Percentiles rank a stretch among this genome's conserved stretches.
phyloP scores from a whole-genome alignment of 2,113 vertebrate genomes.

The Rhagologus leucostigma region DNA sequence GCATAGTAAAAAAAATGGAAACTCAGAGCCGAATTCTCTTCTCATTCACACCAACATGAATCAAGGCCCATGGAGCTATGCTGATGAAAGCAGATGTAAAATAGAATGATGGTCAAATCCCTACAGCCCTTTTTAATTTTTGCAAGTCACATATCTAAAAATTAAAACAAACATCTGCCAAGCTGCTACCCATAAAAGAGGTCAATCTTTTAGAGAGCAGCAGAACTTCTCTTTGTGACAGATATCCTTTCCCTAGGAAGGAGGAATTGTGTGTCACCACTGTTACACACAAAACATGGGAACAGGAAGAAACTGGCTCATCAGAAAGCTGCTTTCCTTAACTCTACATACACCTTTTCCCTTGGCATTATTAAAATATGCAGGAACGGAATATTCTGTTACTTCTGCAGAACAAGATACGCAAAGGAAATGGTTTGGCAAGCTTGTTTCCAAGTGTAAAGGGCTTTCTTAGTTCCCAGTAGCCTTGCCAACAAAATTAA shows the following conservation, averaged over 20 bases:
- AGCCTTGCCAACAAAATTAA: conserved; percentile 43
- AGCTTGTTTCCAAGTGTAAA: conserved; percentile 54
- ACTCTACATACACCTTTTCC: conserved; percentile 28
- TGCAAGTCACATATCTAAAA: neutral
- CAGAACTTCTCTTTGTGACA: neutral
- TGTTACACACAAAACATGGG: neutral
- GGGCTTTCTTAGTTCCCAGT: conserved; percentile 28
- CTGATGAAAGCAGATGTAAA: conserved; percentile 15
- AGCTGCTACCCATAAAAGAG: neutral
- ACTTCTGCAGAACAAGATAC: conserved; percentile 47
- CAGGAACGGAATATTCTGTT: conserved; percentile 60
- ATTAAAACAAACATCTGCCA: conserved; percentile 23
- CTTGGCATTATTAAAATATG: conserved; percentile 44
- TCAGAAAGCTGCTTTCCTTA: conserved; percentile 21
- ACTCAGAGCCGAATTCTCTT: neutral
- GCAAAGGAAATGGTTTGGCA: conserved; percentile 50
- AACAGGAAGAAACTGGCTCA: conserved; percentile 4
- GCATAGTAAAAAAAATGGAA: neutral
- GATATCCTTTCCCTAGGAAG: neutral
- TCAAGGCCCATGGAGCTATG: neutral
- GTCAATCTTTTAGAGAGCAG: neutral
- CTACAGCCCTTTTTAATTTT: neutral
- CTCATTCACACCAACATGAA: neutral
- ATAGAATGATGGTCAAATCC: neutral
- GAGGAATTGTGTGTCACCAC: neutral